A percentile compares a stretch with the other conserved stretches of the same genome.
Evolutionary conservation across 1,140 invertebrate species (phyloP).

Genomic region (Halyomorpha halys): DNA sequence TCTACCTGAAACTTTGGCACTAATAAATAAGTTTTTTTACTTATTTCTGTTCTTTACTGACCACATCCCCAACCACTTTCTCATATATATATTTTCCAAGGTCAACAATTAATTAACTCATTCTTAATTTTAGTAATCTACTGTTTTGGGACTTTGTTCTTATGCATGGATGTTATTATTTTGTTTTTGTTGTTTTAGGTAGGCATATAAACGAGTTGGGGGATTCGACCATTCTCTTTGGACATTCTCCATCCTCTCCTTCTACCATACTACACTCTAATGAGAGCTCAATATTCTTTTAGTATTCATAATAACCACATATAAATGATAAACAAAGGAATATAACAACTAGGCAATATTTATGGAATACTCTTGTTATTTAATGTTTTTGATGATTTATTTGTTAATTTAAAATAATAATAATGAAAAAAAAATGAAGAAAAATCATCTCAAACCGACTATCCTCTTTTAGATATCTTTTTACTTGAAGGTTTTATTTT

Average conservation of each 20-base stretch:
- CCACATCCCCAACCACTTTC: too few relatives aligned
- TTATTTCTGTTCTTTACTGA: too few relatives aligned
- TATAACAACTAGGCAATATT: conserved; percentile 17
- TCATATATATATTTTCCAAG: too few relatives aligned
- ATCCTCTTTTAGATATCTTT: conserved; percentile 21
- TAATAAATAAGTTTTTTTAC: too few relatives aligned
- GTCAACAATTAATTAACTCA: too few relatives aligned
- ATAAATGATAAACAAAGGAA: conserved; percentile 12
- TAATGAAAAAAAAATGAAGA: not conserved
- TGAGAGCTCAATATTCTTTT: conserved; percentile 17
- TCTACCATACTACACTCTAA: conserved; percentile 16
- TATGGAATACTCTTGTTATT: conserved; percentile 12
- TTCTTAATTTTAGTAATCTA: too few relatives aligned
- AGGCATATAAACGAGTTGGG: not conserved
- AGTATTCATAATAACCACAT: conserved; percentile 19
- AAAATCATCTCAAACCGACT: conserved; percentile 9
- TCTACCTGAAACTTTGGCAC: too few relatives aligned
- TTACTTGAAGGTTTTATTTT: conserved; percentile 17
- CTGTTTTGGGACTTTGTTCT: too few relatives aligned
- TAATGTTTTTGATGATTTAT: conserved; percentile 6
- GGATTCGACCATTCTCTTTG: not conserved
- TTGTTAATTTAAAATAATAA: conserved; percentile 3
- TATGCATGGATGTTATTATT: not conserved
- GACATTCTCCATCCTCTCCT: conserved; percentile 2
- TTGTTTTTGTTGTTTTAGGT: conserved; percentile 1